Evolutionary conservation across 2,797 vertebrate genomes (phyloP).

Genomic region (Parauchenoglanis punctatus): DNA sequence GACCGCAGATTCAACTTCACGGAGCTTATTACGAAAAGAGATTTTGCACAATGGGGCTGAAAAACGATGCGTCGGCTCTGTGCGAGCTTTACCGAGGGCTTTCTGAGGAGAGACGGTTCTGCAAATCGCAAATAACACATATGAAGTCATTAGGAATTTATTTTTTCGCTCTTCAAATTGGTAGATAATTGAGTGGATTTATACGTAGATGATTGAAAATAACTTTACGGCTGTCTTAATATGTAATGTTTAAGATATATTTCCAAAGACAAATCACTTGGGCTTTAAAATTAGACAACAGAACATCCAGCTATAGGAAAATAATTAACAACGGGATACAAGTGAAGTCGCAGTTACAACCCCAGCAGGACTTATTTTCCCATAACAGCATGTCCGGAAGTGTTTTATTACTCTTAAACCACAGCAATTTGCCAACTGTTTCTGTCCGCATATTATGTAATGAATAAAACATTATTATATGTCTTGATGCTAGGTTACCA

Average conservation of each 20-base stretch:
- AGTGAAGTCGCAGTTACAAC: neutral
- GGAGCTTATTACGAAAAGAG: constrained; percentile 71
- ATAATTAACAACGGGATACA: neutral
- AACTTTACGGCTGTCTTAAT: neutral
- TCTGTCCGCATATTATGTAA: neutral
- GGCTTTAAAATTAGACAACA: neutral
- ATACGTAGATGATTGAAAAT: neutral
- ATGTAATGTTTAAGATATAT: neutral
- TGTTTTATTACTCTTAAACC: neutral
- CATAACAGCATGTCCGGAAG: neutral
- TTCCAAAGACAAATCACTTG: neutral
- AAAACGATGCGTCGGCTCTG: constrained; percentile 29
- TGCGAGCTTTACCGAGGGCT: neutral
- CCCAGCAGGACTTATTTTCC: neutral
- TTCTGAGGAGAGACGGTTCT: constrained; percentile 18
- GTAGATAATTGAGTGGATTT: neutral
- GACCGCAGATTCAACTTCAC: constrained; percentile 77
- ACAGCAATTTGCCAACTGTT: neutral
- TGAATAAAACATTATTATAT: neutral
- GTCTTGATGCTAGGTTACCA: neutral
- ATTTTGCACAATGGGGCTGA: constrained; percentile 66
- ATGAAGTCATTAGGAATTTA: neutral
- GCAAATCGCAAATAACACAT: neutral
- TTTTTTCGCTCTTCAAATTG: neutral
- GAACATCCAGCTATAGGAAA: neutral